Evolutionary conservation across 1,140 invertebrate species (phyloP), one percentile per base, ranked within the genome.

Genomic region (Bombus confusus): DNA sequence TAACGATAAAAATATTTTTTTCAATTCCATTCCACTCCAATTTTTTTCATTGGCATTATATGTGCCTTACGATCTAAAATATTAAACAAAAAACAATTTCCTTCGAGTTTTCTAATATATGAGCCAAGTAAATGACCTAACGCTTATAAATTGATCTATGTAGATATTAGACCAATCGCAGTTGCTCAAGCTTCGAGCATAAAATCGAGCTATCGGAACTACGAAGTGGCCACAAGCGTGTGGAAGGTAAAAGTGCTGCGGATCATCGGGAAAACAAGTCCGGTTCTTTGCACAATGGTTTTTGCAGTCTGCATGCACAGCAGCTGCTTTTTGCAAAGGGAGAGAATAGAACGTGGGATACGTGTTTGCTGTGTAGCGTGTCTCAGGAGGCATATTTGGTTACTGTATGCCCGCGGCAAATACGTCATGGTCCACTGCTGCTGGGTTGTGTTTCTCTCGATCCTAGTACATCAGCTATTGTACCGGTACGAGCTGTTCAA

Each of bases 341-440:
- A n/a, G 71, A 43, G 80, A 64, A 66, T 37, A n/a, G 73, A 28
- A 57, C 57, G 52, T 39, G 10, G 34, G 25, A 28, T 76, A 62
- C 81, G 62, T 68, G 81, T 83, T 52, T 83, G 59, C 81, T 43
- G 28, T 68, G 62, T 37, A 43, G 74, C 43, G 9, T 41, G 62
- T 83, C 81, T 83, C 81, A 77, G 73, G 81, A 77, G 73, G 81
- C 73, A 83, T 83, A 83, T 83, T 83, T 64, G 81, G 73, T 83
- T 77, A 77, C 81, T 22, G 73, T 43, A 77, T 62, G 81, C 81
- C 73, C 34, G 41, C 62, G 81, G 80, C 80, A 83, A 83, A 76
- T 62, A 39, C 57, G 73, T 83, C 81, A 77, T 22, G 73, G 73
- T 52, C 59, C 43, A 43, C 13, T 39, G 68, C 18, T 31, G 43